A percentile compares a stretch with the other conserved stretches of the same genome.
Evolutionary conservation across 2,113 vertebrate genomes (phyloP).

Genomic region (Microtus ochrogaster): DNA sequence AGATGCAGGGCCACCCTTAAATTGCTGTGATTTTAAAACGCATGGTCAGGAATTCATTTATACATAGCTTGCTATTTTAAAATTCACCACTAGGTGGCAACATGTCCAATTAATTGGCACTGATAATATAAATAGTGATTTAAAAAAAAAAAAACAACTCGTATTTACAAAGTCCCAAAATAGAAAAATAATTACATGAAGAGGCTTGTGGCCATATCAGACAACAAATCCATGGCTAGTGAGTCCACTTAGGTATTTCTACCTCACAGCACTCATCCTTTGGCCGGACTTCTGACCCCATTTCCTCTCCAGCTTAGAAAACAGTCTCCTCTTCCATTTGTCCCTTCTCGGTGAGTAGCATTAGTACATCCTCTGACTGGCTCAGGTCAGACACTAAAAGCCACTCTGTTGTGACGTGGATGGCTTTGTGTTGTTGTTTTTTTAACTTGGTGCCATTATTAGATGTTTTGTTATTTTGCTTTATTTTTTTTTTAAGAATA

Average conservation of each 20-base stretch:
- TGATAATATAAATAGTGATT: slow-evolving; percentile 50
- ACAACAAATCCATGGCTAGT: background rate
- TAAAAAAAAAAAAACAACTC: background rate
- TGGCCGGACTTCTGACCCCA: slow-evolving; percentile 2
- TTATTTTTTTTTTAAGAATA: background rate
- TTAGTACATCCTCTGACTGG: background rate
- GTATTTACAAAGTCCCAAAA: slow-evolving; percentile 24
- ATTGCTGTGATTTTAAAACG: background rate
- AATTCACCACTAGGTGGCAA: slow-evolving; percentile 73
- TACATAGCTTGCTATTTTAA: slow-evolving; percentile 48
- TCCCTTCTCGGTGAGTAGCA: background rate
- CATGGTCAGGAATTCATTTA: background rate
- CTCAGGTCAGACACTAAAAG: slow-evolving; percentile 22
- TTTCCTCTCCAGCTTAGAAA: slow-evolving; percentile 37
- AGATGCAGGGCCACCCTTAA: background rate
- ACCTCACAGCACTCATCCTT: background rate
- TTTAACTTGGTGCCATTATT: background rate
- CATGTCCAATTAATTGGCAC: slow-evolving; percentile 64
- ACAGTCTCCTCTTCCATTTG: background rate
- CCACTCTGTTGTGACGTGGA: background rate
- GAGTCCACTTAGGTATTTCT: background rate
- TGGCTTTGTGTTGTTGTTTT: background rate
- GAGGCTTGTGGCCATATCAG: background rate
- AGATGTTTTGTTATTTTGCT: background rate
- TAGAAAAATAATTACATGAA: slow-evolving; percentile 34